Evolutionary conservation across 2,888 invertebrate genomes (phyloP).

Genomic region (Ceratothoa steindachneri): DNA sequence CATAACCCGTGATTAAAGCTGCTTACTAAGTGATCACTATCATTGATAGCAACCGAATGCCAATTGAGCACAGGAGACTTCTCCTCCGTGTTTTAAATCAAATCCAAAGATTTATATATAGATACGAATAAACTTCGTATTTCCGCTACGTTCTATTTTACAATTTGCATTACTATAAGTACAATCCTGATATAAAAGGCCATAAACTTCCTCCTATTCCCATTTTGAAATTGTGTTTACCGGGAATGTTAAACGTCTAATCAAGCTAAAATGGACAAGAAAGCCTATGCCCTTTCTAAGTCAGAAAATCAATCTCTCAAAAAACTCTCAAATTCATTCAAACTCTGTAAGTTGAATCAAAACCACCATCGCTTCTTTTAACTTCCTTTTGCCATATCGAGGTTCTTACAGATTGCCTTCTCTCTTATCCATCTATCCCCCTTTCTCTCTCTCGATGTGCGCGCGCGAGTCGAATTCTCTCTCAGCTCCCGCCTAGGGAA

Average conservation of each 20-base stretch:
- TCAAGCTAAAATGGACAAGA: background rate
- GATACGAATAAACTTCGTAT: too few relatives aligned
- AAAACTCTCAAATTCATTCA: background rate
- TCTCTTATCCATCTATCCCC: constrained; percentile 5
- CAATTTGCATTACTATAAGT: too few relatives aligned
- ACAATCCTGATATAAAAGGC: too few relatives aligned
- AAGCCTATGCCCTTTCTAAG: background rate
- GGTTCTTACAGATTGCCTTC: too few relatives aligned
- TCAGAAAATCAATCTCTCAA: background rate
- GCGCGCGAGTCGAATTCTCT: constrained; percentile 7
- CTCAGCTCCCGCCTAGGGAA: background rate
- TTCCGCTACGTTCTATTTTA: too few relatives aligned
- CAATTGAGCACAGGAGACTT: too few relatives aligned
- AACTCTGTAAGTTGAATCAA: background rate
- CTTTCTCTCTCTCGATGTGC: constrained; percentile 2
- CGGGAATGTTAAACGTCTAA: background rate
- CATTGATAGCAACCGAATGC: too few relatives aligned
- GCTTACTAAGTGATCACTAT: background rate
- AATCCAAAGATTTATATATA: too few relatives aligned
- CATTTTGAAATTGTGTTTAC: background rate
- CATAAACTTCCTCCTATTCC: too few relatives aligned
- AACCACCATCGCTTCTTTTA: background rate
- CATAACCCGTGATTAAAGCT: background rate
- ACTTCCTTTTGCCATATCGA: too few relatives aligned
- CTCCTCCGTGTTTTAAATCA: too few relatives aligned